Evolutionary conservation across 2,888 invertebrate species (phyloP), one percentile per base, ranked within the genome.

Genomic region (Cantharis rufa): DNA sequence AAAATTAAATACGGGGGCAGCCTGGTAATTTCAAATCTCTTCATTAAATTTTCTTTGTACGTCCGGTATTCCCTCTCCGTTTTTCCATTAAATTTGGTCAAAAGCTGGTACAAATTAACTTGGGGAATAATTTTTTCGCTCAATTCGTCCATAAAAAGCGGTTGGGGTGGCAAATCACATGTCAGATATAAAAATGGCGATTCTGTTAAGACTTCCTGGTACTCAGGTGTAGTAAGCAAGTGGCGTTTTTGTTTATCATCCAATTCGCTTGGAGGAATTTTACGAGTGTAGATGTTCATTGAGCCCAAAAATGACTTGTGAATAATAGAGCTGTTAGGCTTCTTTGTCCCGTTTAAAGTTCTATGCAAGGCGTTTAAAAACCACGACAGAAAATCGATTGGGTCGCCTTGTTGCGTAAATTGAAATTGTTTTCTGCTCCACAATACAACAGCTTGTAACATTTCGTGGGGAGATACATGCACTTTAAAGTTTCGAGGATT

Each of bases 381-480:
- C 99, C 99, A 99, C 0, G 98, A 98, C 75, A 99, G 89, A 87
- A 99, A 99, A 86, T 98, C 98, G 77, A 99, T 95, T 0, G 99
- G 98, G 90, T 99, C 99, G 83, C 98, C 98, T 90, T 99, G 99
- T 85, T 98, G 94, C 1, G 98, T 99, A 86, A 99, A 98, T 89
- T 99, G 99, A 87, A 99, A 99, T 81, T 94, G 92, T 87, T 99
- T 98, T 88, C 96, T 95, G 85, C 98, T 97, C 96, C 98, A 97
- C 79, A 99, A 89, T 3, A 99, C 97, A 18, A 98, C 97, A 68
- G 99, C 97, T 86, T 99, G 99, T 21, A 99, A 90, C 99, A 99
- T 99, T 91, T 99, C 99, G 87, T 99, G 99, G 0, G 99, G 99
- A 16, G 98, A 98, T 0, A 99, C 99, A 86, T 99, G 99, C 0